Evolutionary conservation across 2,888 invertebrate genomes (phyloP).

Genomic region (Sarcophaga carnaria): DNA sequence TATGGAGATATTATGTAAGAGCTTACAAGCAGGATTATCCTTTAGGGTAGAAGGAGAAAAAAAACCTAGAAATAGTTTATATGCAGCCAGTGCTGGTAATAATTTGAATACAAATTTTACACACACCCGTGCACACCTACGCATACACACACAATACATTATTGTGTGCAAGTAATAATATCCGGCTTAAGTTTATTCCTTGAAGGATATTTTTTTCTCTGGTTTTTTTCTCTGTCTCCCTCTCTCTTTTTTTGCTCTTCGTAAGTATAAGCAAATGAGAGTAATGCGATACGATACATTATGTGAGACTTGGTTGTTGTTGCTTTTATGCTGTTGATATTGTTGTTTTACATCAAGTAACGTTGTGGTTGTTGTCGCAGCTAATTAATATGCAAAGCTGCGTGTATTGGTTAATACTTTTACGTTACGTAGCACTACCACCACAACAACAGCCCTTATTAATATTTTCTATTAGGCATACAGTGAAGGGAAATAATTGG

Average conservation of each 20-base stretch:
- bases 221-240: neutral
- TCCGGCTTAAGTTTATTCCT: slow-evolving; percentile 46
- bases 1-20: slow-evolving; percentile 5
- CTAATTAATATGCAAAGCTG: slow-evolving; percentile 77
- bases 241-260: no score
- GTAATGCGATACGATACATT: neutral
- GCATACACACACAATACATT: neutral
- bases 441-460: no score
- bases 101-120: neutral
- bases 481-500: neutral
- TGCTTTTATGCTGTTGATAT: neutral
- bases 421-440: neutral
- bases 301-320: neutral
- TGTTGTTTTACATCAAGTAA: neutral
- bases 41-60: neutral
- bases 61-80: neutral
- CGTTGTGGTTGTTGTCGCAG: neutral
- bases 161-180: slow-evolving; percentile 15
- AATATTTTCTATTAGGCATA: neutral
- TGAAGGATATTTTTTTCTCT: slow-evolving; percentile 1
- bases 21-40: slow-evolving; percentile 62
- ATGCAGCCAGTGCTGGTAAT: neutral
- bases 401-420: slow-evolving; percentile 42
- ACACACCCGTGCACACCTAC: neutral
- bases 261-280: neutral